Evolutionary conservation across 2,797 vertebrate species (phyloP).

Genomic region (Pteropus rufus): DNA sequence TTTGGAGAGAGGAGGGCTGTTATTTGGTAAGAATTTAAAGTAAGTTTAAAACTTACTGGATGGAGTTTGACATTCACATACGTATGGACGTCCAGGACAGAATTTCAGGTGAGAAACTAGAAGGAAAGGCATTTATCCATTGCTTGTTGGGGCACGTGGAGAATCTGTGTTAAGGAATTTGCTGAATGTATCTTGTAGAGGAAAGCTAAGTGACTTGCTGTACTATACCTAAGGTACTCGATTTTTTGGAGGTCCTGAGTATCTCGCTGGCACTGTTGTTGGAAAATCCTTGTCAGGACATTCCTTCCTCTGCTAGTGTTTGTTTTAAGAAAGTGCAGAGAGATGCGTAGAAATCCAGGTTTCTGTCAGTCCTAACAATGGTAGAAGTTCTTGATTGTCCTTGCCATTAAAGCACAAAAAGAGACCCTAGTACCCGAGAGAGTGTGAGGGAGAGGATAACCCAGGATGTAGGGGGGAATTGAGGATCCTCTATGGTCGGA

Average conservation of each 20-base stretch:
- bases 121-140: neutral
- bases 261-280: neutral
- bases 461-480: neutral
- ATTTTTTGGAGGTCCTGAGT: neutral
- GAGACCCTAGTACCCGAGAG: neutral
- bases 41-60: neutral
- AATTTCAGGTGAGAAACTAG: neutral
- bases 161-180: neutral
- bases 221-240: neutral
- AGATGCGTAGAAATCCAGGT: neutral
- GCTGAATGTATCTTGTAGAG: neutral
- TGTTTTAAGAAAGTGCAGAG: neutral
- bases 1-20: neutral
- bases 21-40: neutral
- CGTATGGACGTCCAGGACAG: neutral
- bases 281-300: neutral
- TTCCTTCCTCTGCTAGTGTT: neutral
- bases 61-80: neutral
- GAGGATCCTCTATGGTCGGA: neutral
- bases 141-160: neutral
- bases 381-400: neutral
- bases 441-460: too few species aligned
- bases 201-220: neutral
- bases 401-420: neutral
- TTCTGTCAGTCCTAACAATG: neutral